Evolutionary conservation across 2,113 vertebrate species (phyloP), one percentile per base, ranked within the genome.

Genomic region (Variabilichromis moorii): DNA sequence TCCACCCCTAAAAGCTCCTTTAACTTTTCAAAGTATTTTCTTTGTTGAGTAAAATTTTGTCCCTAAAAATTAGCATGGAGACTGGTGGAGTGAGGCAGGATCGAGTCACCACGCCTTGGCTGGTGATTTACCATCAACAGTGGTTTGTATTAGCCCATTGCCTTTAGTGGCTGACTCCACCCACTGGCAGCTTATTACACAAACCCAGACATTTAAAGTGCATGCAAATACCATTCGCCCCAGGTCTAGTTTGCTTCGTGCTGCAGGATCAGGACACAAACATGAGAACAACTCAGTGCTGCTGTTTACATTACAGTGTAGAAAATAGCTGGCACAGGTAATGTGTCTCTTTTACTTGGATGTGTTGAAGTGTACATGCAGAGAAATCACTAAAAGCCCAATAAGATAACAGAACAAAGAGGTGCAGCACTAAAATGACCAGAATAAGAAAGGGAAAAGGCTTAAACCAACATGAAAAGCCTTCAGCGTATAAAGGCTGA

Each of bases 221-320:
- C 14, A 95, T 93, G 93, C 91, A 95, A 94, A 95, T 92, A 42
- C 5, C 82, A 53, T 91, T 93, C 87, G 28, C 73, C 40, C 31
- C 63, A 16, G 71, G 82, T 51, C 42, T 33, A 53, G 86, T 88
- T 83, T 71, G 82, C 37, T 82, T 81, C 66, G 82, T 80, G 66
- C 79, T 87, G 51, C 40, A 76, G 81, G 40, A 93, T 73, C 91
- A 88, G 87, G 88, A 94, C 90, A 68, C 59, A 35, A 61, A 91
- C 86, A 85, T 5, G 61, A 83, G 47, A 31, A 73, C 7, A 57
- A 80, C 89, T 83, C 53, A 3, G 13, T 11, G 17, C 35, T 68
- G 57, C 4, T 90, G 71, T 85, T 87, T 83, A 87, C 78, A 21
- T 80, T 35, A 12, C 26, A 19, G 6, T 76, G 16, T 40, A 31